Evolutionary conservation across 2,797 vertebrate species (phyloP).

Genomic region (Molossus alvarezi): DNA sequence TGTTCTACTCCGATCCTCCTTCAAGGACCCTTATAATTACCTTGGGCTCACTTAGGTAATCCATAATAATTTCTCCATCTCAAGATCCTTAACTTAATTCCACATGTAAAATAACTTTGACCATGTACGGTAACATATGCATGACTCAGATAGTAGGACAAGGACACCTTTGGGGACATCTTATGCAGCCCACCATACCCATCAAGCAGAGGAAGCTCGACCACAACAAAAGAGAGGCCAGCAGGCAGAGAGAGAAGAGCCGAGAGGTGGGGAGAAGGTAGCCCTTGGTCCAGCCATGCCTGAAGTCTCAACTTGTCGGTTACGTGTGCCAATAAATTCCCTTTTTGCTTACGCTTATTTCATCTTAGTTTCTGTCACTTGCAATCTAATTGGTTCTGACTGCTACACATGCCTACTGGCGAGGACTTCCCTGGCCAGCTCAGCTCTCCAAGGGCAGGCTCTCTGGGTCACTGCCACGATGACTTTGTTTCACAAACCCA

Average conservation of each 20-base stretch:
- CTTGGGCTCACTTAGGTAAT: not conserved
- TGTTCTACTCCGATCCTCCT: not conserved
- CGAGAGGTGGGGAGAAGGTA: not conserved
- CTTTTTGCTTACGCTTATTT: not conserved
- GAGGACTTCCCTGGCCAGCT: not conserved
- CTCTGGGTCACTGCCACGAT: not conserved
- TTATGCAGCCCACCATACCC: not conserved
- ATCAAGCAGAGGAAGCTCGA: not conserved
- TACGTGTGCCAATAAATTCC: not conserved
- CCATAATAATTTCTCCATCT: not conserved
- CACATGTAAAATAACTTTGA: not conserved
- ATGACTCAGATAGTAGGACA: not conserved
- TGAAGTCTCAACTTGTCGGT: not conserved
- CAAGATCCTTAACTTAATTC: not conserved
- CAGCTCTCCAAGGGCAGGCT: not conserved
- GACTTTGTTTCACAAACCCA: not conserved
- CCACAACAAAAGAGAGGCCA: not conserved
- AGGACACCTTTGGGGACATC: not conserved
- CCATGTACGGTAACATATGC: not conserved
- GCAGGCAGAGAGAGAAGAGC: not conserved
- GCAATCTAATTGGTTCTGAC: slow-evolving; percentile 9
- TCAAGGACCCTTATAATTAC: not conserved
- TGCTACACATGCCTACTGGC: not conserved
- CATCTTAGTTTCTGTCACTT: not conserved
- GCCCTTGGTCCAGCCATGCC: not conserved